Percentiles rank a stretch among this genome's conserved stretches.
Conservation (phyloP, 2,888 invertebrate species). For the Alloplasta piceator region DNA sequence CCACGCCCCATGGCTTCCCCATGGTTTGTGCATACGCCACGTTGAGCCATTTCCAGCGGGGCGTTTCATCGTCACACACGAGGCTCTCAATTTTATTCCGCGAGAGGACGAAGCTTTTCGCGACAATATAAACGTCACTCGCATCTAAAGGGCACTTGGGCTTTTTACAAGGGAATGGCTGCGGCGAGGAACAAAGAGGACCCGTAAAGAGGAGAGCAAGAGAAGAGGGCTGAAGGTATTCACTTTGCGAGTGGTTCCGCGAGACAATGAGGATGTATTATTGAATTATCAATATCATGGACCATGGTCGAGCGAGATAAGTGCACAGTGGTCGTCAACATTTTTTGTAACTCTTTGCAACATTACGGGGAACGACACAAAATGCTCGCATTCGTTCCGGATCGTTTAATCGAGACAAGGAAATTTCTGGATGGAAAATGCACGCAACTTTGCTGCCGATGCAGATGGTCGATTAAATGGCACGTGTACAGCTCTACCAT, state of each 20-base stretch:
- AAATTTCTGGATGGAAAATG: conserved; percentile 30
- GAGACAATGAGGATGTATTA: conserved; percentile 1
- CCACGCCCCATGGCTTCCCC: conserved; percentile 59
- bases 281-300: conserved; percentile 27
- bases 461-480: conserved; percentile 12
- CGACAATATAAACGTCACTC: conserved; percentile 35
- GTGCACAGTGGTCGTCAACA: too few species aligned
- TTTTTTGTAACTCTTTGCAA: neutral
- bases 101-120: conserved; percentile 45
- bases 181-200: neutral
- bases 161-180: conserved; percentile 26
- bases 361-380: too few species aligned
- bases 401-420: conserved; percentile 12
- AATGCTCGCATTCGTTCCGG: conserved; percentile 17
- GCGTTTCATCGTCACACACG: conserved; percentile 44
- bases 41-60: conserved; percentile 53
- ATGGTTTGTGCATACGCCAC: conserved; percentile 63
- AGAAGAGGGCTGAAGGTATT: neutral
- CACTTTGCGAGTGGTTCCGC: neutral
- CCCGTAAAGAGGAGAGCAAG: conserved; percentile 3
- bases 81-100: conserved; percentile 5
- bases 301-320: neutral
- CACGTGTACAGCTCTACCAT: too few species aligned
- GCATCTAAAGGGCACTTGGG: conserved; percentile 49
- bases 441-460: conserved; percentile 25